Conservation (phyloP, 2,888 invertebrate genomes). For the Opisthograptis luteolata region DNA sequence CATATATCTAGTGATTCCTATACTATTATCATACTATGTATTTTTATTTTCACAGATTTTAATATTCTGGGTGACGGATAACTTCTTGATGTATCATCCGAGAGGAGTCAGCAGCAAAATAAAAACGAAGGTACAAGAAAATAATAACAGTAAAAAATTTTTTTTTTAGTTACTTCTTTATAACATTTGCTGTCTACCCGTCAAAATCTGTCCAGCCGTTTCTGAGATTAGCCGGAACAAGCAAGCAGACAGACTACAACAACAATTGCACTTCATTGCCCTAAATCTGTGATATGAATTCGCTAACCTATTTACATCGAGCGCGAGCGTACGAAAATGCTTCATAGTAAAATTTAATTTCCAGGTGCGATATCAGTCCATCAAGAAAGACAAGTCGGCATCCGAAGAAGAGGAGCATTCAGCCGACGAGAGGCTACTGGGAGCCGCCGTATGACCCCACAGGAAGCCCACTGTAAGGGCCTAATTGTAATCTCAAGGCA, state of each 20-base stretch:
- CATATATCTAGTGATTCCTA: too few relatives aligned
- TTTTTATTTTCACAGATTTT: constrained; percentile 86
- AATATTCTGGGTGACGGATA: constrained; percentile 94
- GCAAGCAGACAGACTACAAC: too few relatives aligned
- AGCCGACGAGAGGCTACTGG: constrained; percentile 86
- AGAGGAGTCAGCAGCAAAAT: constrained; percentile 79
- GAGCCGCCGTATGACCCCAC: constrained; percentile 80
- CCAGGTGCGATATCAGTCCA: constrained; percentile 85
- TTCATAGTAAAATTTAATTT: constrained; percentile 16
- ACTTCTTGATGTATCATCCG: constrained; percentile 89
- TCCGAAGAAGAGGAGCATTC: constrained; percentile 87
- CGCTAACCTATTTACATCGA: too few relatives aligned
- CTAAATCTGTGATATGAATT: too few relatives aligned
- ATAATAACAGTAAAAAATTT: background rate
- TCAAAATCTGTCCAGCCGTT: too few relatives aligned
- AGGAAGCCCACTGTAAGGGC: constrained; percentile 72
- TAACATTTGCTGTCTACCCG: too few relatives aligned
- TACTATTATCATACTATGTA: background rate
- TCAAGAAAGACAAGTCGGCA: constrained; percentile 84
- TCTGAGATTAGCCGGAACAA: too few relatives aligned
- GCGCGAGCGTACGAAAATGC: background rate
- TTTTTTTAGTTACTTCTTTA: too few relatives aligned
- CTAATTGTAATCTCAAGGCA: constrained; percentile 50
- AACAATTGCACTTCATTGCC: background rate
- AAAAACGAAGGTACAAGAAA: constrained; percentile 79